These are phyloP conservation scores for Xenopus borealis DNA, from an alignment of 2,113 vertebrate genomes.

Conservation along the genomic window DNA sequence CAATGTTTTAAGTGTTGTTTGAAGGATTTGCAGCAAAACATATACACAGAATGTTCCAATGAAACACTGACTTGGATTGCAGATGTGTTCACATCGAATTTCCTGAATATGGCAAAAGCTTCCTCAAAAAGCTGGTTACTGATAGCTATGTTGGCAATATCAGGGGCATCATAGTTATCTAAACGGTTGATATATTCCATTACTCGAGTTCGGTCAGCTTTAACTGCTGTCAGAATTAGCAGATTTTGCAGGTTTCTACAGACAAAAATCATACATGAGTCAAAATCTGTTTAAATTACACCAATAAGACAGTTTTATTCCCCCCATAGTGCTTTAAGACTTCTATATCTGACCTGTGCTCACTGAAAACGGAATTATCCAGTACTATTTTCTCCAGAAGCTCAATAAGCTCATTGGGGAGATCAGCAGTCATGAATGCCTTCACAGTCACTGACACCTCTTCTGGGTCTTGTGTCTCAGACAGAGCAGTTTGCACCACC, in stretches of 20 bases:
- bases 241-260: slow-evolving; percentile 90
- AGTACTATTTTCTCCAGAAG: slow-evolving; percentile 90
- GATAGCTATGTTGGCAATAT: slow-evolving; percentile 87
- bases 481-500: slow-evolving; percentile 90
- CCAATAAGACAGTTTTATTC: neutral
- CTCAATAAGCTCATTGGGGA: slow-evolving; percentile 87
- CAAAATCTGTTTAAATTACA: neutral
- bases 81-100: slow-evolving; percentile 89
- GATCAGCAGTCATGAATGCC: slow-evolving; percentile 88
- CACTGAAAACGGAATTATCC: slow-evolving; percentile 88
- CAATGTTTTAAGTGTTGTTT: no score
- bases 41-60: neutral
- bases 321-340: neutral
- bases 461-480: slow-evolving; percentile 89
- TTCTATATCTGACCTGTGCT: slow-evolving; percentile 73
- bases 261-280: slow-evolving; percentile 3
- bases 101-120: slow-evolving; percentile 86
- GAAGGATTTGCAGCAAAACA: no score
- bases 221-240: slow-evolving; percentile 88
- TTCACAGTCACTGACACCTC: slow-evolving; percentile 89
- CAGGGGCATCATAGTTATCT: slow-evolving; percentile 88
- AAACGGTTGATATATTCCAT: slow-evolving; percentile 90
- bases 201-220: slow-evolving; percentile 83
- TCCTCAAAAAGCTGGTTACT: slow-evolving; percentile 89
- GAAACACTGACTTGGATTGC: slow-evolving; percentile 76